Evolutionary conservation across 1,140 invertebrate species (phyloP).

Genomic region (Sarcophaga bullata): DNA sequence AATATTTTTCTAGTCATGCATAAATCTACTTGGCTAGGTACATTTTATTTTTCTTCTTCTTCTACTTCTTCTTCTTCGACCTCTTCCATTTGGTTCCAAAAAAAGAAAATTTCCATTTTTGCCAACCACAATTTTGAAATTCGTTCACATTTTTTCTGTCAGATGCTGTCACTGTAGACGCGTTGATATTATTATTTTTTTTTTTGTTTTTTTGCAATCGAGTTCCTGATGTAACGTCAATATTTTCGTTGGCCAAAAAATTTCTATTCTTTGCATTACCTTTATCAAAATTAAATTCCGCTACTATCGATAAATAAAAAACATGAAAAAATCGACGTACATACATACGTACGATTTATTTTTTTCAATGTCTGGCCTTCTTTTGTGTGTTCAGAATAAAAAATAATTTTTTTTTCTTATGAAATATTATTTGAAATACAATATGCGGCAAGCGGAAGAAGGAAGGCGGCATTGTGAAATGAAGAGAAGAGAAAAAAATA

Average conservation of each 20-base stretch:
- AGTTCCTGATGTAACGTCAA: slow-evolving; percentile 61
- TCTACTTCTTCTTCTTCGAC: too few species aligned
- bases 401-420: background rate
- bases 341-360: slow-evolving; percentile 1
- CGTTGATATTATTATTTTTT: too few species aligned
- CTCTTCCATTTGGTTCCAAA: background rate
- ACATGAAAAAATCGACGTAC: background rate
- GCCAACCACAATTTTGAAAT: background rate
- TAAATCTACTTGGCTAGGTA: background rate
- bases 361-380: background rate
- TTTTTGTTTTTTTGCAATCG: background rate
- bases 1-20: slow-evolving; percentile 12
- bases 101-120: slow-evolving; percentile 17
- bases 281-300: slow-evolving; percentile 66
- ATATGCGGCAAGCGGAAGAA: background rate
- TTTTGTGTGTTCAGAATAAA: slow-evolving; percentile 10
- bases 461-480: background rate
- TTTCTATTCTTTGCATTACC: slow-evolving; percentile 50
- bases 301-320: background rate
- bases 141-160: background rate
- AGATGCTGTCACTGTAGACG: slow-evolving; percentile 4
- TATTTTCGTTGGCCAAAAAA: slow-evolving; percentile 52
- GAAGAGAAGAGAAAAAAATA: background rate
- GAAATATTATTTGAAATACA: background rate
- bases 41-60: too few species aligned